phyloP scores from a whole-genome alignment of 2,888 invertebrate genomes.

The Drosophila hamatofila region DNA sequence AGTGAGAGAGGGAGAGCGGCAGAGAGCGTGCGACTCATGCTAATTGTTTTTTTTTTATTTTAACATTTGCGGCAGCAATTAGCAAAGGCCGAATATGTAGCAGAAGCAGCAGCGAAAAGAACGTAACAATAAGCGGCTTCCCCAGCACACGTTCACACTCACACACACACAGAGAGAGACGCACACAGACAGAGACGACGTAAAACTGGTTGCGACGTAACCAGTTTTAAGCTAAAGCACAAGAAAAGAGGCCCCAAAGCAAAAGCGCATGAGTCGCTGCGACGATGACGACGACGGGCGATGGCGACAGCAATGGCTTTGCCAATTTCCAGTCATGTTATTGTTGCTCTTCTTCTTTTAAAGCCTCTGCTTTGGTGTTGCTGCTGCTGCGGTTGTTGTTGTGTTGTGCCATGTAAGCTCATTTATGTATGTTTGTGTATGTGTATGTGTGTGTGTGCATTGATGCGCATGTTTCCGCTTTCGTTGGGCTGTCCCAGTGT shows the following conservation, averaged over 20 bases:
- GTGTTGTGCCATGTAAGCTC: constrained; percentile 28
- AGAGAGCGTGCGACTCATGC: constrained; percentile 23
- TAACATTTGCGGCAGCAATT: constrained; percentile 70
- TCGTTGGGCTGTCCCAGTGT: constrained; percentile 29
- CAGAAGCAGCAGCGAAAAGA: constrained; percentile 26
- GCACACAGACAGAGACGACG: not conserved
- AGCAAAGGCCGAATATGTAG: constrained; percentile 38
- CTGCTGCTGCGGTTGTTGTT: constrained; percentile 7
- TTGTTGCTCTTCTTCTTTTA: constrained; percentile 24
- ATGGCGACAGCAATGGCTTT: constrained; percentile 28
- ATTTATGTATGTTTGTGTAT: not conserved
- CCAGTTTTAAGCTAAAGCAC: constrained; percentile 60
- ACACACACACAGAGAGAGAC: not conserved
- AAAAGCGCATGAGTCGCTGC: constrained; percentile 35
- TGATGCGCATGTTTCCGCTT: constrained; percentile 76
- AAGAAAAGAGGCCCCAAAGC: constrained; percentile 47
- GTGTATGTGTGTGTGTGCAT: constrained; percentile 31
- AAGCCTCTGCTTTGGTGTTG: constrained; percentile 8
- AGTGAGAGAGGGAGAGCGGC: not conserved
- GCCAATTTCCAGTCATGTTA: constrained; percentile 52
- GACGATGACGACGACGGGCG: constrained; percentile 28
- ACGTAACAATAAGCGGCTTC: constrained; percentile 54
- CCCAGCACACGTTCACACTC: constrained; percentile 37
- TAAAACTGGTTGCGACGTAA: constrained; percentile 69
- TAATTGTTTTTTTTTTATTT: constrained; percentile 61